Conservation (phyloP, 2,113 vertebrate genomes). For the Barbus barbus region DNA sequence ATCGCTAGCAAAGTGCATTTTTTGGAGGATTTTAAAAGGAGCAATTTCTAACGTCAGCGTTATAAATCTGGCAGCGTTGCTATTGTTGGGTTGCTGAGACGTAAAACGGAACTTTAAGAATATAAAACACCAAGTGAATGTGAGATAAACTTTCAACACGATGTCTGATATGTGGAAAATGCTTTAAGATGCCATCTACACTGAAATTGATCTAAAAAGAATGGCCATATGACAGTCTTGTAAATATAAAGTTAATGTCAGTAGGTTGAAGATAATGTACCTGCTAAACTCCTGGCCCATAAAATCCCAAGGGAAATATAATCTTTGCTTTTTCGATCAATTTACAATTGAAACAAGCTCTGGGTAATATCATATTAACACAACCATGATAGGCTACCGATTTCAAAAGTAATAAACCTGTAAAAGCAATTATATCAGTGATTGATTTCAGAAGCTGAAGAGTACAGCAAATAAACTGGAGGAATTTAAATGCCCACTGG, state of each 20-base stretch:
- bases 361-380: slow-evolving; percentile 68
- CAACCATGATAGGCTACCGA: too few species aligned
- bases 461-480: slow-evolving; percentile 59
- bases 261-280: slow-evolving; percentile 60
- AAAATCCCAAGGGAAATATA: slow-evolving; percentile 71
- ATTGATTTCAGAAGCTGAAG: slow-evolving; percentile 65
- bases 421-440: slow-evolving; percentile 73
- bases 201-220: slow-evolving; percentile 39
- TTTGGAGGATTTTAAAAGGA: not conserved
- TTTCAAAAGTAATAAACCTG: slow-evolving; percentile 74
- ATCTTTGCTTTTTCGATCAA: slow-evolving; percentile 69
- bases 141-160: not conserved
- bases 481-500: slow-evolving; percentile 59
- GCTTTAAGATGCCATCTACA: slow-evolving; percentile 39
- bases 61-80: slow-evolving; percentile 1
- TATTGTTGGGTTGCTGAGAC: not conserved
- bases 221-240: slow-evolving; percentile 36
- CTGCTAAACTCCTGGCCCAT: slow-evolving; percentile 55
- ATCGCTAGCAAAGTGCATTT: slow-evolving; percentile 8
- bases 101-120: not conserved
- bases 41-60: too few species aligned
- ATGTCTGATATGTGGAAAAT: slow-evolving; percentile 21
- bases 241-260: slow-evolving; percentile 50
- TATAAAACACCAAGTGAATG: not conserved
- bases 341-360: slow-evolving; percentile 62